Conservation (phyloP, 2,888 invertebrate genomes). For the Doris montereyensis region DNA sequence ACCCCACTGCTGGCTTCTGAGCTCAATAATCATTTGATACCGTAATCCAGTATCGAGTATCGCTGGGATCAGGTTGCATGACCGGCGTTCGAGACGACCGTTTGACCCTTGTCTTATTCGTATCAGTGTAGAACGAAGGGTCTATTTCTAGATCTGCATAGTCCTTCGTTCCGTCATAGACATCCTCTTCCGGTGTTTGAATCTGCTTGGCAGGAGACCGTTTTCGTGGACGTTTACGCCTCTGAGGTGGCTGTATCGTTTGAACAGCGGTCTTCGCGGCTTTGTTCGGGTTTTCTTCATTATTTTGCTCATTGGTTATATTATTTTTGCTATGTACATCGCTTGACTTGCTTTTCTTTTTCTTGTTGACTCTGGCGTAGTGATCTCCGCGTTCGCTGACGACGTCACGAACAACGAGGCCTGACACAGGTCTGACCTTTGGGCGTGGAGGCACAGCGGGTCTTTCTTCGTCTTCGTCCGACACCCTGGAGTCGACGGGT, state of each 20-base stretch:
- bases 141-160: conserved; percentile 27
- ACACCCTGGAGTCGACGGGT: neutral
- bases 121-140: conserved; percentile 29
- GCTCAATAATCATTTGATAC: conserved; percentile 21
- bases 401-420: neutral
- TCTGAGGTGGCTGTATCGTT: neutral
- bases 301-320: neutral
- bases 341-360: neutral
- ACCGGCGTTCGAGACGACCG: conserved; percentile 20
- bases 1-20: no score
- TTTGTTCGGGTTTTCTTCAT: neutral
- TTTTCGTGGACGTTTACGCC: conserved; percentile 4
- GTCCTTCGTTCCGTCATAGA: conserved; percentile 26
- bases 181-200: conserved; percentile 5
- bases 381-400: neutral
- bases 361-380: neutral
- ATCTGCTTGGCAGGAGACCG: neutral
- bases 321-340: neutral
- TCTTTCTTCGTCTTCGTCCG: neutral
- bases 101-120: conserved; percentile 27
- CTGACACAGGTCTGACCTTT: neutral
- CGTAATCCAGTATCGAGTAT: conserved; percentile 35
- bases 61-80: conserved; percentile 28
- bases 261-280: neutral
- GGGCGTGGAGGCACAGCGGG: neutral